Evolutionary conservation across 1,140 invertebrate species (phyloP), one percentile per base, ranked within the genome.

Genomic region (Megathymus violae): DNA sequence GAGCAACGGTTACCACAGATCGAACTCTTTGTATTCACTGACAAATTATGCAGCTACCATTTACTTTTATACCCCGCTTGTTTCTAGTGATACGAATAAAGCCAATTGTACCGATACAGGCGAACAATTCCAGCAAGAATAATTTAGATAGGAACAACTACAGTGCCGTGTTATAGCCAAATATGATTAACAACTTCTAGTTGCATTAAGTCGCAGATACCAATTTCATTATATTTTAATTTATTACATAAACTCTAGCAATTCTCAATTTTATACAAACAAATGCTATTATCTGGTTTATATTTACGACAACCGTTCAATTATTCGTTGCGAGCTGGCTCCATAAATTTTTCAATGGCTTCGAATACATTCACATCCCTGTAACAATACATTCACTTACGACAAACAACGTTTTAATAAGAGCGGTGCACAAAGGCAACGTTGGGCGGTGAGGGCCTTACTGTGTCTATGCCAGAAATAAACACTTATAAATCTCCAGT

Each of bases 401-500:
- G 72, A 85, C 80, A 82, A 80, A 80, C 74, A 82, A 79, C 76
- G 77, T 74, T 85, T 81, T 81, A 78, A 84, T 80, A 80, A 74
- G 75, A 70, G 62, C 64, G 59, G 72, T 62, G 63, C 67, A 85
- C 74, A 80, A 85, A 82, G 77, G 69, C 62, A 31, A 38, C 62
- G 59, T 47, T 68, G 74, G 56, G 69, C 67, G 43, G 56, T 48
- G 22, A 69, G 71, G 65, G 63, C 71, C 50, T 69, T 66, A 64
- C 65, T 68, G 64, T n/a, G n/a, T n/a, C n/a, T n/a, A n/a, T n/a
- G 66, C 71, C 64, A 74, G 83, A 76, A 87, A 85, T 87, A 87
- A 84, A 83, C 81, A 82, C 81, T 82, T 86, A 88, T 89, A 89
- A 89, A 89, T 89, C 85, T 87, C 71, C 48, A 63, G 44, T 67